A percentile compares a stretch with the other conserved stretches of the same genome.
Evolutionary conservation across 2,113 vertebrate genomes (phyloP).

Genomic region (Indicator indicator): DNA sequence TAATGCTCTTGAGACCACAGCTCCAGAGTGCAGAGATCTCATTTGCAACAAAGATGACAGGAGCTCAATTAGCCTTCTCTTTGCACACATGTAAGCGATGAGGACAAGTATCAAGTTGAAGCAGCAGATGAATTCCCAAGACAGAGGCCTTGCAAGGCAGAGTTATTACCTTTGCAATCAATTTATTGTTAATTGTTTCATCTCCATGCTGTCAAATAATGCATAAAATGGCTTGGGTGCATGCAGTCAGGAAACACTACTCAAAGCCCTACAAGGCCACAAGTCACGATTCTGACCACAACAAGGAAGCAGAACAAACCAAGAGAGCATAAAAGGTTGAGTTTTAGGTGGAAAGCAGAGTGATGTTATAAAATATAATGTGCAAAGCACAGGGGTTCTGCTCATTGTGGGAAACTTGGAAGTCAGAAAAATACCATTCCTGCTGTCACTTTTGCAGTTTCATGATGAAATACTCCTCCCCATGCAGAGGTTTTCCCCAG

Average conservation of each 20-base stretch:
- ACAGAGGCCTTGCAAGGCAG: not conserved
- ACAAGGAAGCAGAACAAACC: not conserved
- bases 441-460: not conserved
- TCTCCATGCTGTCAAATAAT: not conserved
- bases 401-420: not conserved
- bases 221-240: not conserved
- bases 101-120: not conserved
- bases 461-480: not conserved
- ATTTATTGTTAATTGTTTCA: not conserved
- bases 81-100: not conserved
- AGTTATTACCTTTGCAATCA: not conserved
- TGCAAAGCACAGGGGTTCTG: not conserved
- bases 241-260: not conserved
- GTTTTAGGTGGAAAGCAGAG: not conserved
- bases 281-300: not conserved
- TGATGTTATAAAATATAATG: not conserved
- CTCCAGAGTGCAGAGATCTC: not conserved
- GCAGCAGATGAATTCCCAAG: slow-evolving; percentile 19
- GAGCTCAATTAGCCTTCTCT: slow-evolving; percentile 24
- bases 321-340: not conserved
- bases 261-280: not conserved
- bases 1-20: slow-evolving; percentile 30
- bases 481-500: not conserved
- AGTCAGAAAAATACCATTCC: not conserved
- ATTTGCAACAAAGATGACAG: slow-evolving; percentile 9